Conservation (phyloP, 2,797 vertebrate genomes). For the Spheniscus humboldti region DNA sequence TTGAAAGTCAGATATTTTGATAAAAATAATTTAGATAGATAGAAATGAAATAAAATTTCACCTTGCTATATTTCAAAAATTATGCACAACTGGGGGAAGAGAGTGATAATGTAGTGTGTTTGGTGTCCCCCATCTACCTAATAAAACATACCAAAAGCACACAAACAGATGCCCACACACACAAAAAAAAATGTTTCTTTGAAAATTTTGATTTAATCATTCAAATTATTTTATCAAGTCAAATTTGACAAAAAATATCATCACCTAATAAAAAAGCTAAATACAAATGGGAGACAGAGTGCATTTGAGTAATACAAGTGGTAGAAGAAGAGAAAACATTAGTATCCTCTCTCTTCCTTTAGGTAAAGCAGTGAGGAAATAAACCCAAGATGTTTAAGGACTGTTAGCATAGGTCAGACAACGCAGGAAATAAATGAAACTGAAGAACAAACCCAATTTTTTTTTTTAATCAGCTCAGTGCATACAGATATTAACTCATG, state of each 20-base stretch:
- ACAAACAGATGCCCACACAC: accelerated
- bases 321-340: background rate
- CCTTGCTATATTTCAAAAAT: background rate
- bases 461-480: background rate
- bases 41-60: background rate
- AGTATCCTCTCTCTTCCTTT: background rate
- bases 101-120: background rate
- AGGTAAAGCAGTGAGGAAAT: background rate
- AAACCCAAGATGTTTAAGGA: background rate
- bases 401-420: background rate
- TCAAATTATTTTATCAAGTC: background rate
- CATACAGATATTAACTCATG: background rate
- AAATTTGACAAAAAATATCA: background rate
- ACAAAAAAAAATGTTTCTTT: background rate
- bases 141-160: background rate
- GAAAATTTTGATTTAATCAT: background rate
- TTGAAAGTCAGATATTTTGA: background rate
- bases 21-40: background rate
- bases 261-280: background rate
- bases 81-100: background rate
- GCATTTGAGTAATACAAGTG: background rate
- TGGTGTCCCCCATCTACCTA: background rate
- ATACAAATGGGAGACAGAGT: background rate
- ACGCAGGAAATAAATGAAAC: background rate
- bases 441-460: background rate